Percentiles rank a stretch among this genome's conserved stretches.
phyloP scores from a whole-genome alignment of 2,888 invertebrate species.

The Ethmia dodecea region DNA sequence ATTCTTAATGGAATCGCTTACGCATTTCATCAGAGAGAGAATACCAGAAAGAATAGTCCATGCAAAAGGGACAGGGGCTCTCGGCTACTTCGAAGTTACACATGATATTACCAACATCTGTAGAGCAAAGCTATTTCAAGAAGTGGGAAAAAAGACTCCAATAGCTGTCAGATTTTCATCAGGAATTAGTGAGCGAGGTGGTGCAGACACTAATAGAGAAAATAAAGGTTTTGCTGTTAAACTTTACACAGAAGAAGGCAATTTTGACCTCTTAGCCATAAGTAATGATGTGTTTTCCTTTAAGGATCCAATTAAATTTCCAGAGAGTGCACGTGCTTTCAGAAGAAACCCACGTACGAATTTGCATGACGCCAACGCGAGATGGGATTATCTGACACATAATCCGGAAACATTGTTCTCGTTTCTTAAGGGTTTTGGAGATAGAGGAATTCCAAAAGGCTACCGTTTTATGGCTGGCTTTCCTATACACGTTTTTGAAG shows the following conservation, averaged over 20 bases:
- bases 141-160: constrained; percentile 78
- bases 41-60: constrained; percentile 94
- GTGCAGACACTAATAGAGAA: constrained; percentile 63
- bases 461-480: constrained; percentile 93
- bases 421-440: constrained; percentile 86
- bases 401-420: constrained; percentile 83
- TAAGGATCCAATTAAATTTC: constrained; percentile 72
- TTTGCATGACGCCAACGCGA: constrained; percentile 27
- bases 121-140: constrained; percentile 78
- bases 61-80: constrained; percentile 90
- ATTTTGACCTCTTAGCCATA: constrained; percentile 36
- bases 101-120: constrained; percentile 2
- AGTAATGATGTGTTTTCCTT: constrained; percentile 77
- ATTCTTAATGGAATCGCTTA: constrained; percentile 81
- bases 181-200: constrained; percentile 80
- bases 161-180: constrained; percentile 76
- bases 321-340: constrained; percentile 68
- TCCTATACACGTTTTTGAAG: constrained; percentile 91
- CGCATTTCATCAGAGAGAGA: constrained; percentile 88
- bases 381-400: constrained; percentile 71
- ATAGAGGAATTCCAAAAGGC: constrained; percentile 92
- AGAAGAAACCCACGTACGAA: constrained; percentile 75
- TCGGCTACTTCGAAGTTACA: constrained; percentile 8
- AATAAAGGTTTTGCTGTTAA: constrained; percentile 60
- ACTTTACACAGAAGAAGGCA: constrained; percentile 37